Evolutionary conservation across 2,113 vertebrate genomes (phyloP), one percentile per base, ranked within the genome.

Genomic region (Pseudonaja textilis): DNA sequence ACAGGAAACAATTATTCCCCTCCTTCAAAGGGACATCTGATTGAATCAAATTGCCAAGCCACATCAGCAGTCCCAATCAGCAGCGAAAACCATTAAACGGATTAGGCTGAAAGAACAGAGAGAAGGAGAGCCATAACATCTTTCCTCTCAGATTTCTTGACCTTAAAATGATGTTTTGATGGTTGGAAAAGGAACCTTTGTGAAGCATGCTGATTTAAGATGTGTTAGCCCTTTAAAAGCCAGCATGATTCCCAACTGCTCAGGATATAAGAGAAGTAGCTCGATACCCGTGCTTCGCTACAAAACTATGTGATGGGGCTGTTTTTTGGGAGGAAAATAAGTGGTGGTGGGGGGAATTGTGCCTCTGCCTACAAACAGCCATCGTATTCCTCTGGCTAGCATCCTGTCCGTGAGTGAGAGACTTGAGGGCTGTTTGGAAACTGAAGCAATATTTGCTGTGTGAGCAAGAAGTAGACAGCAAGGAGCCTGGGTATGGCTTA

Each of bases 1-100:
- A 97, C 94, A 93, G 96, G 96, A 96, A 96, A 96, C 95, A 97
- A 97, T 97, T 96, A 96, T 96, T 97, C 96, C 96, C 96, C 97
- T 96, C 96, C 97, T 96, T 96, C 96, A 96, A 94, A 97, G 96
- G 95, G 92, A 93, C 94, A 96, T 97, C 96, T 94, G 91, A 97
- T 96, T 96, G 97, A 96, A 96, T 97, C 94, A 97, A 96, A 96
- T 97, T 94, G 95, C 96, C 94, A 93, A 96, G 94, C 91, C 92
- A 0, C 96, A 97, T 97, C 97, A 95, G 96, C 96, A 97, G 96
- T 96, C 96, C 90, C 96, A 96, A 45, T 95, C 95, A 87, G 95
- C 95, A 95, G 96, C 94, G 96, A 97, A 96, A 96, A 96, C 96
- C 96, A 97, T 97, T 97, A 97, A 96, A 97, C 96, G 96, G 96